phyloP scores from a whole-genome alignment of 2,113 vertebrate genomes.

The Lipotes vexillifer region DNA sequence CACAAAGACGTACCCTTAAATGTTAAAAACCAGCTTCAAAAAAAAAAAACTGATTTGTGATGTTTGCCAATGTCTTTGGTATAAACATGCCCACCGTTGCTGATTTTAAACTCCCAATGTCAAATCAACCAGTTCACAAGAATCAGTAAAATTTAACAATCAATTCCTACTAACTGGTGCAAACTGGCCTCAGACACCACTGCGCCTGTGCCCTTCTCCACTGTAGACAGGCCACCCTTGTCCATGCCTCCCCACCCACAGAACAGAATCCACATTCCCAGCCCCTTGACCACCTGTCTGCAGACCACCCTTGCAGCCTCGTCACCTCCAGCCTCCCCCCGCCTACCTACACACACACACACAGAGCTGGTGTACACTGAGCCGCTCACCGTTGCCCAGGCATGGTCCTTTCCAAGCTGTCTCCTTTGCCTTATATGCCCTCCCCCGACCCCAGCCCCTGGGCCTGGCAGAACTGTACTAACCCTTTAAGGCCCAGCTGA shows the following conservation, averaged over 20 bases:
- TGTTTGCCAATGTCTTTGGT: background rate
- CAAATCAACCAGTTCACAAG: background rate
- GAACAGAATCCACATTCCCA: background rate
- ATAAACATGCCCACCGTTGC: background rate
- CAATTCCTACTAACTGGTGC: background rate
- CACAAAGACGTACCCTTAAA: background rate
- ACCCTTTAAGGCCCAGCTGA: background rate
- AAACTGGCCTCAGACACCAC: background rate
- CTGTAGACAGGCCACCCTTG: background rate
- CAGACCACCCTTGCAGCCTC: background rate
- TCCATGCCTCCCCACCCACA: too few species aligned
- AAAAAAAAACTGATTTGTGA: background rate
- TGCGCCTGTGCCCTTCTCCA: too few species aligned
- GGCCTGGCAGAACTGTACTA: background rate
- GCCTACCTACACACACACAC: background rate
- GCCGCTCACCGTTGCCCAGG: fast-evolving
- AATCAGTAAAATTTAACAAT: background rate
- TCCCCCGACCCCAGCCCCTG: fast-evolving
- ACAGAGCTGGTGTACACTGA: fast-evolving
- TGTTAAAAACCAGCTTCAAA: background rate
- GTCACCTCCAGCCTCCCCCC: too few species aligned
- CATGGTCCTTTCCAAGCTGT: background rate
- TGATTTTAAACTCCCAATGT: background rate
- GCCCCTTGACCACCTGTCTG: background rate
- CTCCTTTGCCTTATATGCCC: background rate